These are phyloP conservation scores for Andrena camellia DNA, from an alignment of 2,888 invertebrate species.

Conservation along the genomic window DNA sequence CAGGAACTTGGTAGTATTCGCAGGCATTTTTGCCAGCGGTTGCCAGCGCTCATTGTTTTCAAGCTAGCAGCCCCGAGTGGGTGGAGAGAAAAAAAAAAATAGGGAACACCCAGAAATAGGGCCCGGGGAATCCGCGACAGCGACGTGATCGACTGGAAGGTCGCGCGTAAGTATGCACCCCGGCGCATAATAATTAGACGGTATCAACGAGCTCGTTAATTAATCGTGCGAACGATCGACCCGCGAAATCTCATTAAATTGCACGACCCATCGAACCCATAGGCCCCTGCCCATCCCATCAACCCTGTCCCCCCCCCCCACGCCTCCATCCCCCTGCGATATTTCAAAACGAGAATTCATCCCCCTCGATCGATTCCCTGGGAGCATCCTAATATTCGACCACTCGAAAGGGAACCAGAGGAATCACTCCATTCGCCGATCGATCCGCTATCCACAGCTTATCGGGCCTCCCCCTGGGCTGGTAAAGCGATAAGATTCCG, in stretches of 20 bases:
- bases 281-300: background rate
- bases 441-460: conserved; percentile 37
- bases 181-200: conserved; percentile 58
- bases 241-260: conserved; percentile 65
- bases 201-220: conserved; percentile 66
- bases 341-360: conserved; percentile 48
- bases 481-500: conserved; percentile 27
- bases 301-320: background rate
- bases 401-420: conserved; percentile 27
- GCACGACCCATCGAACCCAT: conserved; percentile 53
- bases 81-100: background rate
- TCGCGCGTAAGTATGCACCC: conserved; percentile 34
- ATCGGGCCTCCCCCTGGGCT: conserved; percentile 7
- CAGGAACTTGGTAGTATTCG: conserved; percentile 10
- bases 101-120: background rate
- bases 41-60: background rate
- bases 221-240: conserved; percentile 63
- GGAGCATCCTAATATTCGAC: conserved; percentile 60
- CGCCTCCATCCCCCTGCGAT: conserved; percentile 18
- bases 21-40: background rate
- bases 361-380: conserved; percentile 44
- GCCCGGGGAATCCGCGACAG: conserved; percentile 8
- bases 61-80: background rate
- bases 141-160: conserved; percentile 22
- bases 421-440: conserved; percentile 22